Base-by-base conservation (phyloP, 2,113 vertebrate genomes). In the Ageneiosus marmoratus region DNA sequence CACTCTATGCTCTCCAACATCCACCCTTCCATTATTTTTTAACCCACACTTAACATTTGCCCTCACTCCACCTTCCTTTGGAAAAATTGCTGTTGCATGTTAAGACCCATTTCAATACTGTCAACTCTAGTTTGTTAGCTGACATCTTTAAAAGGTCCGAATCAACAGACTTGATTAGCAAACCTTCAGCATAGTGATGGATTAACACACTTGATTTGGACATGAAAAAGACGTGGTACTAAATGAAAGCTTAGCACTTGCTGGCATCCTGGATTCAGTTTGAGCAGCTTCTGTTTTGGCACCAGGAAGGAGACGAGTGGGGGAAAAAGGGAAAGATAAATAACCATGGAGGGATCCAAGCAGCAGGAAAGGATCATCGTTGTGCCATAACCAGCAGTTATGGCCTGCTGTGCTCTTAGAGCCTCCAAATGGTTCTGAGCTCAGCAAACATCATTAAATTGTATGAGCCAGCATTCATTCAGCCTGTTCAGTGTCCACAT, bases 251-350 rank as follows among this genome's bases (percentile, higher is more conserved):
- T 84, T 74, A 84, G 62, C 58, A 58, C 24, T 74, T 41, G 79
- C 76, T 69, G 41, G 29, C 12, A 27, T 84, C 80, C 80, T 79
- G 56, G 69, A 77, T 27, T 69, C 2, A 22, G 22, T 77, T 55
- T 46, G n/a, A 83, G 15, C 67, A 72, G 78, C 78, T 77, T 86
- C 70, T 84, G 51, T 79, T 41, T 48, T 84, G 83, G 83, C 70
- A 56, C n/a, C n/a, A 79, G 65, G 41, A 67, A 53, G 75, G 50
- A 83, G 51, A 50, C 11, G 8, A 77, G 32, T 77, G 18, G 46
- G 41, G 53, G 55, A 55, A 77, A 58, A 51, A 41, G 37, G 37
- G 48, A 80, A 82, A 75, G 56, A 85, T 58, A 81, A 84, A 84
- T 82, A 87, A 82, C 55, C 80, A 82, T 65, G 67, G 74, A 72